A percentile compares a stretch with the other conserved stretches of the same genome.
Evolutionary conservation across 2,888 invertebrate genomes (phyloP).

Genomic region (Platycnemis pennipes): DNA sequence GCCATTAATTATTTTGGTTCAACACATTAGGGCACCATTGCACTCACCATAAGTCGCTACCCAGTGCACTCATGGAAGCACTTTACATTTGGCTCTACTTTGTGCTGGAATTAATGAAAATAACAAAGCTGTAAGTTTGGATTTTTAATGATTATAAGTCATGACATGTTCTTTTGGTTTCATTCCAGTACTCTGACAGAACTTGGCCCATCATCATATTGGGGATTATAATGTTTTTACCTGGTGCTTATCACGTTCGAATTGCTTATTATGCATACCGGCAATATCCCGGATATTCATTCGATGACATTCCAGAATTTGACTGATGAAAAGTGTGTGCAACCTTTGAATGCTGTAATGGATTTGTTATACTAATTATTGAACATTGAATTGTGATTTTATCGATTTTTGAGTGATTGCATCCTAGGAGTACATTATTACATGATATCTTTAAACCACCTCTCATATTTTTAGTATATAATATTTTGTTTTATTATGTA

Average conservation of each 20-base stretch:
- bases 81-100: no score
- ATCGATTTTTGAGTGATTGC: not conserved
- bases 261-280: conserved; percentile 93
- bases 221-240: conserved; percentile 94
- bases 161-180: no score
- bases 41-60: no score
- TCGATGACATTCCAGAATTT: conserved; percentile 94
- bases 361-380: not conserved
- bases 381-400: conserved; percentile 1
- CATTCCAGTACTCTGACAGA: conserved; percentile 88
- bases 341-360: not conserved
- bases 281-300: conserved; percentile 91
- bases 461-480: conserved; percentile 11
- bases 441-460: not conserved
- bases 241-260: conserved; percentile 94
- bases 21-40: no score
- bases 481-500: not conserved
- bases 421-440: not conserved
- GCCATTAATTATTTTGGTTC: no score
- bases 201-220: conserved; percentile 94
- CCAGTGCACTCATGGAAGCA: no score
- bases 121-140: no score
- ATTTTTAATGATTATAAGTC: no score
- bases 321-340: conserved; percentile 79
- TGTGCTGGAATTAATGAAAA: no score